Evolutionary conservation across 2,113 vertebrate species (phyloP).

Genomic region (Prunella himalayana): DNA sequence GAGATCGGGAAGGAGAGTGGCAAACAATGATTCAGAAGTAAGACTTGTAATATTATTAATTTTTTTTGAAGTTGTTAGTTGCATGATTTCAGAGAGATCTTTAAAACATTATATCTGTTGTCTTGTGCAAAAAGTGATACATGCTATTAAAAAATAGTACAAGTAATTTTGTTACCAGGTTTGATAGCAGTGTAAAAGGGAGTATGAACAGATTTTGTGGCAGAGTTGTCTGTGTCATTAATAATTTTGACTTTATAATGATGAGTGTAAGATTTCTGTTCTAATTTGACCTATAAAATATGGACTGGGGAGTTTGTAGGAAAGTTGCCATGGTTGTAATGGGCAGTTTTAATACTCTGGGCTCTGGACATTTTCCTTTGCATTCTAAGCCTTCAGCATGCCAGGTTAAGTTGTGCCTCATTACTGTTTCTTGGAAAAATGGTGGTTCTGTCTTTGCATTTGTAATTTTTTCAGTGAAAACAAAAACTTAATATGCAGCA

Average conservation of each 20-base stretch:
- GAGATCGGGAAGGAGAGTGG: conserved; percentile 96
- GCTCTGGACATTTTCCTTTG: neutral
- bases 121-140: neutral
- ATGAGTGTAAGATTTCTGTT: neutral
- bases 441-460: neutral
- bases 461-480: neutral
- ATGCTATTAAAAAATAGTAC: neutral
- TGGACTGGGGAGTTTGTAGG: neutral
- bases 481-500: neutral
- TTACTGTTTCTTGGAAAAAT: neutral
- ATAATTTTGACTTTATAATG: neutral
- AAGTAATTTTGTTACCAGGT: neutral
- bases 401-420: neutral
- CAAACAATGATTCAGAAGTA: conserved; percentile 99
- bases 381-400: rapidly evolving
- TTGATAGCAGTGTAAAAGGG: neutral
- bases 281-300: neutral
- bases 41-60: conserved; percentile 32
- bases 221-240: neutral
- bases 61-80: neutral
- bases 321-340: neutral
- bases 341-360: neutral
- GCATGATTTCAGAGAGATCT: neutral
- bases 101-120: neutral
- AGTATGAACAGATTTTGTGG: neutral